A percentile compares a stretch with the other conserved stretches of the same genome.
Conservation (phyloP, 1,140 invertebrate genomes). For the Calliphora vicina region DNA sequence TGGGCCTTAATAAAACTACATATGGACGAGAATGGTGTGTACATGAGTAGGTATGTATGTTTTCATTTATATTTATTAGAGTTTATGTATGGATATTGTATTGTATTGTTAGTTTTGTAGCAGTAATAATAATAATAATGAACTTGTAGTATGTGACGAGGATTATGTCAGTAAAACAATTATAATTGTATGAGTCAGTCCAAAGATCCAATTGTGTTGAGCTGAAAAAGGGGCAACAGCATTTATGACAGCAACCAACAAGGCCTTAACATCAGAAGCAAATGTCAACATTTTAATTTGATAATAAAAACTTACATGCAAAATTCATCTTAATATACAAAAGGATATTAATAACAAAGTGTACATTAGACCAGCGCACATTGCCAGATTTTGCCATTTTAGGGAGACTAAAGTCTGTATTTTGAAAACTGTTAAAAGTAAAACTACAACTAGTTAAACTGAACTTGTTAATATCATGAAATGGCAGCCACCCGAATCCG, state of each 20-base stretch:
- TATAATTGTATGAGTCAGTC: background rate
- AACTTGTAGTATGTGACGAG: conserved; percentile 1
- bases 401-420: too few species aligned
- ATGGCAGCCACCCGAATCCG: too few species aligned
- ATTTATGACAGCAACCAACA: background rate
- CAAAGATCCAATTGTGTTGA: background rate
- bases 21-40: background rate
- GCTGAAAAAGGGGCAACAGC: background rate
- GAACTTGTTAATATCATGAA: too few species aligned
- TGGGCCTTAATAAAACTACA: background rate
- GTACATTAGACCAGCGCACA: too few species aligned
- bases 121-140: background rate
- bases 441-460: too few species aligned
- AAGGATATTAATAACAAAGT: too few species aligned
- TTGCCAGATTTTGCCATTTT: too few species aligned
- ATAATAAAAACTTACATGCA: background rate
- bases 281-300: background rate
- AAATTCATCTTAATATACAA: too few species aligned
- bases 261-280: background rate
- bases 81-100: too few species aligned
- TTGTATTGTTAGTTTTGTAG: background rate
- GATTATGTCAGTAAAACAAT: conserved; percentile 13
- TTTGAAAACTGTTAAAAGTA: too few species aligned
- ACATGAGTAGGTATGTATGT: background rate
- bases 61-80: too few species aligned